Evolutionary conservation across 1,140 invertebrate genomes (phyloP), one percentile per base, ranked within the genome.

Genomic region (Glomeris maerens): DNA sequence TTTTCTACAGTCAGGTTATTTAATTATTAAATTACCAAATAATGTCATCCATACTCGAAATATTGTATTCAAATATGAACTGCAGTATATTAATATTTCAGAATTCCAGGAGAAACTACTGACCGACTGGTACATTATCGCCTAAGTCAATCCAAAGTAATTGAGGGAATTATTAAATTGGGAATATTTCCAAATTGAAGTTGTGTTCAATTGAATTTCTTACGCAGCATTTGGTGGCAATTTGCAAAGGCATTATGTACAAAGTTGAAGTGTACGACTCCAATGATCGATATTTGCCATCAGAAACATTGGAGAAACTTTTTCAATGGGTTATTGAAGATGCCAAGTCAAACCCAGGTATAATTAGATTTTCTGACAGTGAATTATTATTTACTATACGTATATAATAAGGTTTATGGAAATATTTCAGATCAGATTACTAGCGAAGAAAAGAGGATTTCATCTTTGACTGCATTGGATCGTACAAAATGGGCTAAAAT

Each of bases 311-410:
- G 40, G 66, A 74, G 53, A 59, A 66, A 51, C 65, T 68, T 41
- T 54, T 74, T 39, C 57, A 72, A 28, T 72, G 68, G 64, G 70
- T 74, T 41, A 59, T 72, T 3, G 57, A 65, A n/a, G 67, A 74
- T 61, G 67, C 69, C 23, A 56, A 65, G 42, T 57, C 61, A 47
- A 61, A 65, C 42, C 40, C 52, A 47, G 62, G 69, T 70, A 53
- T 40, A 26, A 47, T 41, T 21, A 21, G 0, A n/a, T n/a, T n/a
- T n/a, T n/a, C n/a, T n/a, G n/a, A n/a, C n/a, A n/a, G n/a, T n/a
- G n/a, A n/a, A n/a, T n/a, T n/a, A n/a, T n/a, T n/a, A n/a, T n/a
- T n/a, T n/a, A n/a, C n/a, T n/a, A n/a, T n/a, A n/a, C n/a, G n/a
- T n/a, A n/a, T n/a, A n/a, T n/a, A n/a, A n/a, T n/a, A n/a, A n/a